Conservation (phyloP, 2,888 invertebrate species). For the Epistrophe grossulariae region DNA sequence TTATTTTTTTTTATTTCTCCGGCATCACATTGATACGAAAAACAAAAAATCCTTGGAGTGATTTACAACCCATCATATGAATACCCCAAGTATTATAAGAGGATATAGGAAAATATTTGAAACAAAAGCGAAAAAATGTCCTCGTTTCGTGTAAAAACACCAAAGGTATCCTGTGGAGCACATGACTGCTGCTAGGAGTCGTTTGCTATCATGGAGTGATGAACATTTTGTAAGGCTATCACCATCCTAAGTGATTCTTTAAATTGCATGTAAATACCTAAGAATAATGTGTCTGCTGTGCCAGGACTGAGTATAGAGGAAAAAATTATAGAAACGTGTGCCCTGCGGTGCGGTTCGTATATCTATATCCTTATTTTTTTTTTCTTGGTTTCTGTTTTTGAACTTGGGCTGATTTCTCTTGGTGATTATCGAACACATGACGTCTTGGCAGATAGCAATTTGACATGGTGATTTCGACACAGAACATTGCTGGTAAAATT, state of each 20-base stretch:
- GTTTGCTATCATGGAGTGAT: conserved; percentile 60
- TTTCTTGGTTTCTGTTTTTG: conserved; percentile 14
- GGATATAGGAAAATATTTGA: conserved; percentile 39
- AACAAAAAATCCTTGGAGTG: conserved; percentile 47
- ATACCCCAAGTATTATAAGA: conserved; percentile 33
- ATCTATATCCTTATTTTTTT: too few relatives aligned
- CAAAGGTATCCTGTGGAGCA: conserved; percentile 65
- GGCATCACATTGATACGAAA: conserved; percentile 34
- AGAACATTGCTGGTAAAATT: neutral
- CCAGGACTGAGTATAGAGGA: neutral
- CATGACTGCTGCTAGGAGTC: conserved; percentile 43
- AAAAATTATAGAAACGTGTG: conserved; percentile 70
- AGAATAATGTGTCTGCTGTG: conserved; percentile 43
- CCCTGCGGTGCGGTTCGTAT: conserved; percentile 71
- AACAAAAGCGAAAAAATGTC: conserved; percentile 42
- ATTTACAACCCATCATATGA: conserved; percentile 58
- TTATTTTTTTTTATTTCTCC: conserved; percentile 19
- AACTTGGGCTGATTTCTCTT: conserved; percentile 31
- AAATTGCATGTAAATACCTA: conserved; percentile 70
- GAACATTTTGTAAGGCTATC: conserved; percentile 70
- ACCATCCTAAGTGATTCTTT: conserved; percentile 71
- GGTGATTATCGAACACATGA: conserved; percentile 74
- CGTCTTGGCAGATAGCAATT: conserved; percentile 63
- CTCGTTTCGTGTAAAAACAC: conserved; percentile 65
- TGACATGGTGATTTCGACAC: conserved; percentile 70